Conservation (phyloP, 53 echinoderm and acorn worm species). For the Stichopus horrens region DNA sequence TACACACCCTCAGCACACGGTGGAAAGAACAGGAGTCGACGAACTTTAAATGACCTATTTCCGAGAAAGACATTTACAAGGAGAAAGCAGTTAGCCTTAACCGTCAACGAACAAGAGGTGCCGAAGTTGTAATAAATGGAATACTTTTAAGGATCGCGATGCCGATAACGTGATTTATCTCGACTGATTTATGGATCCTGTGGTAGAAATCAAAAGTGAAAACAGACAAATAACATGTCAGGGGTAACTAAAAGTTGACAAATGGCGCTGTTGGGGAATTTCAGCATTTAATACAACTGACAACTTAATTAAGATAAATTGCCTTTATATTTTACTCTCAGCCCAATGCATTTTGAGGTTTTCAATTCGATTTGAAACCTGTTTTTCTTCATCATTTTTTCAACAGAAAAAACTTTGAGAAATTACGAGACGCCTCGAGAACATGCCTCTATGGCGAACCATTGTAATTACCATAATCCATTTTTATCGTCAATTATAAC, state of each 20-base stretch:
- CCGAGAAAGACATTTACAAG: not conserved
- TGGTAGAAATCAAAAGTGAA: not conserved
- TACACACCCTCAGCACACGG: no score
- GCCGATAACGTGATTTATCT: not conserved
- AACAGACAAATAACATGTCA: no score
- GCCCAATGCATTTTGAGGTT: no score
- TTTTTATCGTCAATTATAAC: no score
- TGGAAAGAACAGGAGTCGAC: no score
- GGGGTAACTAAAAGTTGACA: not conserved
- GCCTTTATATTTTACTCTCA: no score
- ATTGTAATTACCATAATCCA: no score
- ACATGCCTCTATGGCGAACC: no score
- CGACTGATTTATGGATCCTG: not conserved
- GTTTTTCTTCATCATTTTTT: no score
- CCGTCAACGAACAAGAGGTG: not conserved
- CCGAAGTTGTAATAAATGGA: not conserved
- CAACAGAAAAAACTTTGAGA: no score
- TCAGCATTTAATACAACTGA: not conserved
- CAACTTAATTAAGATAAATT: not conserved
- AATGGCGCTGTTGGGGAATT: not conserved
- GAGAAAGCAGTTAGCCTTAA: not conserved
- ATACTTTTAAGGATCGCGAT: not conserved
- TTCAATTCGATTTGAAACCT: no score
- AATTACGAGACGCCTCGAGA: no score
- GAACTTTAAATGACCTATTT: not conserved